Evolutionary conservation across 1,140 invertebrate species (phyloP).

Genomic region (Catajapyx aquilonaris): DNA sequence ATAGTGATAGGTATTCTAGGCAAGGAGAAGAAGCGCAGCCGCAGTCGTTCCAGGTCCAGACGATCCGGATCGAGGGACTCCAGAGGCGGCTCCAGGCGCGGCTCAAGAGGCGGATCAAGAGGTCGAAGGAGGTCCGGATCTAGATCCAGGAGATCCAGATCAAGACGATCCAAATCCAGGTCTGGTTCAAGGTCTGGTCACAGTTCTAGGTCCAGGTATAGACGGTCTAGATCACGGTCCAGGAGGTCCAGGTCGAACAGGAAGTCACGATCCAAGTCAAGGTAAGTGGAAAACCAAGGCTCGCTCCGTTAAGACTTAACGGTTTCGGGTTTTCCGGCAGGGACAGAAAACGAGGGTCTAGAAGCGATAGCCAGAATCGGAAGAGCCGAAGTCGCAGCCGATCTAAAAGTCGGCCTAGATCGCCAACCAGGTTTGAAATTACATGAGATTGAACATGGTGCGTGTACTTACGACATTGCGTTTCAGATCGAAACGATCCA

Average conservation of each 20-base stretch:
- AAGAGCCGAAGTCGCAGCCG: not conserved
- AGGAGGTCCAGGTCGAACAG: slow-evolving; percentile 27
- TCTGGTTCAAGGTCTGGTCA: slow-evolving; percentile 20
- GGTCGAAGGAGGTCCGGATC: slow-evolving; percentile 30
- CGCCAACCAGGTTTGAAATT: not conserved
- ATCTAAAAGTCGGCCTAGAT: not conserved
- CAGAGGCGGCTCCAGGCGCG: slow-evolving; percentile 21
- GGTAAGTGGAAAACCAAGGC: slow-evolving; percentile 16
- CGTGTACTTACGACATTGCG: too few species aligned
- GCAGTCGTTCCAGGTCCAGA: slow-evolving; percentile 17
- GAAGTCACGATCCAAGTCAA: slow-evolving; percentile 20
- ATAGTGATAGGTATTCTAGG: slow-evolving; percentile 57
- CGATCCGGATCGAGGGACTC: slow-evolving; percentile 27
- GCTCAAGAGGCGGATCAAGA: slow-evolving; percentile 24
- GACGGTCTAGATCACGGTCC: slow-evolving; percentile 22
- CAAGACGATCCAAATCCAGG: slow-evolving; percentile 17
- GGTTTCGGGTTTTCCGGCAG: slow-evolving; percentile 6
- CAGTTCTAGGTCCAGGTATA: slow-evolving; percentile 20
- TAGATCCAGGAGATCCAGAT: slow-evolving; percentile 14
- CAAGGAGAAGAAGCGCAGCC: slow-evolving; percentile 51
- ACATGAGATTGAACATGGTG: too few species aligned
- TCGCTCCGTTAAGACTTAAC: too few species aligned
- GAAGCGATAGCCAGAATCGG: not conserved
- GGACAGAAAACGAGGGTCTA: not conserved
- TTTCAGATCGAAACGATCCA: slow-evolving; percentile 19